Base-by-base conservation (phyloP, 1,140 invertebrate species). In the Drosophila sucinea region DNA sequence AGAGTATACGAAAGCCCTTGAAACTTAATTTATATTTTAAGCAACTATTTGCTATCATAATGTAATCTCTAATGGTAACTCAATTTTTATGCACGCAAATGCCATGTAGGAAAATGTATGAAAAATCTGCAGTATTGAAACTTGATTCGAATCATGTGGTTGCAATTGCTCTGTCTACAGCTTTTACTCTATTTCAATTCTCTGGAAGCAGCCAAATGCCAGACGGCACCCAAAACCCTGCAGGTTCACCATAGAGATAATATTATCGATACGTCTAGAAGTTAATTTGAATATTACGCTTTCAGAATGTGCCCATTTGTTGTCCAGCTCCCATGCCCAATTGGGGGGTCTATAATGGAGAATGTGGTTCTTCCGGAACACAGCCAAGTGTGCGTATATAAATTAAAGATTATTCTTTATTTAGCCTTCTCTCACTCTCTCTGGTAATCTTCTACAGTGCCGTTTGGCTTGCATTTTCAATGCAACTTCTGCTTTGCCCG, bases 401-500 rank as follows among this genome's bases (percentile, higher is more conserved):
- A 7, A 1, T 0, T 25, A 4, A 27, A 25, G 6, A 47, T 0
- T 23, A 6, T 35, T 40, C 1, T 2, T 4, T 5, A 17, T 5
- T 27, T 38, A 8, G 1, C 35, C 2, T 8, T 5, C 25, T 1
- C 1, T 3, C 5, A 25, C 4, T 23, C 5, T 0, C 4, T 6
- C 0, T 1, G 2, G 6, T 3, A 47, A 47, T 8, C 4, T 6
- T 38, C 3, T 2, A 41, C n/a, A 87, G 84, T 87, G 84, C 40
- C 84, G 84, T 3, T 47, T 87, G n/a, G 77, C 57, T 1, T 87
- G 84, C 68, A 81, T 89, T 8, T 87, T 87, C 29, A 87, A 87
- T 72, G 77, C 41, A 8, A 80, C 70, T 3, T 62, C 38, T 5
- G 68, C 67, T 5, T 30, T 87, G 60, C 66, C 77, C 5, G 77